These are phyloP conservation scores for Syrphus vitripennis DNA, from an alignment of 2,888 invertebrate genomes.

Conservation along the genomic window DNA sequence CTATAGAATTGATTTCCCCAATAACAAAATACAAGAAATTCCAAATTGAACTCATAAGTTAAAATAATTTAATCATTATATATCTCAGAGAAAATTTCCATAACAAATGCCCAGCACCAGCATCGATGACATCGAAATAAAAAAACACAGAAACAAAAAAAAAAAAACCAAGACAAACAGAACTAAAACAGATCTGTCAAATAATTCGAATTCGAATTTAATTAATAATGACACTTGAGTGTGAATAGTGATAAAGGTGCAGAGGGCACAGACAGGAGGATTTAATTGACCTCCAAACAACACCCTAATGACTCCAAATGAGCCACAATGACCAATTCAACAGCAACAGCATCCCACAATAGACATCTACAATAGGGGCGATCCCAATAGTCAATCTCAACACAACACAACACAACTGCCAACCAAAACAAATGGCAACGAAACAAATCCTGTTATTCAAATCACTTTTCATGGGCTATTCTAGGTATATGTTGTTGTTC, in stretches of 20 bases:
- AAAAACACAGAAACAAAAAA: background rate
- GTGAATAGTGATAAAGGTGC: background rate
- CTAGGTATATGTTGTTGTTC: too few relatives aligned
- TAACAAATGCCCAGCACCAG: conserved; percentile 22
- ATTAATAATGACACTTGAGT: conserved; percentile 57
- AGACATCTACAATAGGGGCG: conserved; percentile 27
- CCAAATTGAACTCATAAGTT: conserved; percentile 60
- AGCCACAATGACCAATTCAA: conserved; percentile 52
- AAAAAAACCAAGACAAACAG: background rate
- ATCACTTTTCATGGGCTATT: conserved; percentile 49
- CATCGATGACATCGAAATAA: too few relatives aligned
- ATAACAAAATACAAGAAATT: conserved; percentile 8
- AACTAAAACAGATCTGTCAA: conserved; percentile 50
- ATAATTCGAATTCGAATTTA: conserved; percentile 54
- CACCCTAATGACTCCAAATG: conserved; percentile 64
- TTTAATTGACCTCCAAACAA: conserved; percentile 55
- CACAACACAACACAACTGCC: background rate
- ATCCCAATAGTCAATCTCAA: background rate
- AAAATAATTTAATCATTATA: conserved; percentile 32
- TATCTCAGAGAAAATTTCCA: conserved; percentile 17
- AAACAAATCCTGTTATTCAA: conserved; percentile 49
- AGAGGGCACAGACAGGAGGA: background rate
- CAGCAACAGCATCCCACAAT: conserved; percentile 42
- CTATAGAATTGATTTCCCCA: conserved; percentile 20
- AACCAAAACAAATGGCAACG: conserved; percentile 49